Evolutionary conservation across 2,797 vertebrate species (phyloP), one percentile per base, ranked within the genome.

Genomic region (Masticophis lateralis): DNA sequence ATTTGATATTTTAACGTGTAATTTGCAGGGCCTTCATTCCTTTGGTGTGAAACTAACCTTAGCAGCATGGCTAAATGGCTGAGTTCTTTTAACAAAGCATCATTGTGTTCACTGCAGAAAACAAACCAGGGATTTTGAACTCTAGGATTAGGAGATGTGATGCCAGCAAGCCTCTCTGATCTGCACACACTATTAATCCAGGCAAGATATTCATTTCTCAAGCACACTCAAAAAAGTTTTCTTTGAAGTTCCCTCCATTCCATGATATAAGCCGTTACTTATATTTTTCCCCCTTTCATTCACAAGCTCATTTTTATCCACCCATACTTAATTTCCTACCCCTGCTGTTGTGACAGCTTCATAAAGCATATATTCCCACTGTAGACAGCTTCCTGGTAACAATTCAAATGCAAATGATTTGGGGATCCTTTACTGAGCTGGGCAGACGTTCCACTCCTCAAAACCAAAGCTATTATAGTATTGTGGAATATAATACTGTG

Each of bases 161-260:
- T 0, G 1, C 66, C 2, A 2, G 12, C 83, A 93, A 90, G 20
- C 66, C 89, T 47, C 88, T 94, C 28, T 47, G 91, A 83, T n/a
- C 89, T 92, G 5, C 51, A 25, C 16, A 95, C 61, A 93, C 92
- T 91, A 37, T 20, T 96, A 94, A 87, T 43, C 91, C 51, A 55
- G 63, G 0, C 2, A 18, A 27, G 32, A 91, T 61, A 22, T 92
- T 61, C 37, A 86, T 89, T 94, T 95, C 92, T 92, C 32, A 96
- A 56, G 83, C 87, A 43, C 55, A 93, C 92, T 92, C 63, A 93
- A 87, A 91, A 87, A 86, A 93, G 90, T 6, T 92, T 90, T 53
- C 60, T 95, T 94, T 92, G 37, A 18, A 88, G 93, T 61, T 92
- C 89, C 20, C 51, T 90, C 95, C 96, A 94, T 51, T 89, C 59